phyloP scores from a whole-genome alignment of 2,888 invertebrate species.

The Drosophila dives region DNA sequence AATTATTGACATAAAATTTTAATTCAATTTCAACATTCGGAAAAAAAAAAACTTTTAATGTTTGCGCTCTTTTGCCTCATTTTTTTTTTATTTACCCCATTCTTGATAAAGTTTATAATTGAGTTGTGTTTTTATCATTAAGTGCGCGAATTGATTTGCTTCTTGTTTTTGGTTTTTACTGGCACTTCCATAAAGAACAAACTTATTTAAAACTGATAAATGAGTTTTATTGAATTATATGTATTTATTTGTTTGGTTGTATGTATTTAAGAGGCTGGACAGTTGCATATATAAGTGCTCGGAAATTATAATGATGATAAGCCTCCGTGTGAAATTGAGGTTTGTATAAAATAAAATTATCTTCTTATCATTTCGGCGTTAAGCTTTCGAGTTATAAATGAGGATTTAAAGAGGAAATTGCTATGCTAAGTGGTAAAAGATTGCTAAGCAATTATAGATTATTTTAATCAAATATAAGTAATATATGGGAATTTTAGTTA shows the following conservation, averaged over 20 bases:
- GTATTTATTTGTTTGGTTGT: conserved; percentile 25
- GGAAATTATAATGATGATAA: conserved; percentile 33
- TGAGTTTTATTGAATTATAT: conserved; percentile 51
- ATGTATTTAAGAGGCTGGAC: conserved; percentile 2
- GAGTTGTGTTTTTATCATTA: conserved; percentile 79
- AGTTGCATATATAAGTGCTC: conserved; percentile 7
- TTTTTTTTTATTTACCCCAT: conserved; percentile 12
- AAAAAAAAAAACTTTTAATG: conserved; percentile 57
- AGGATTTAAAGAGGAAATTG: conserved; percentile 59
- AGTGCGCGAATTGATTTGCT: conserved; percentile 77
- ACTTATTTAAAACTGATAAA: conserved; percentile 79
- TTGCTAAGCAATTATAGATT: conserved; percentile 65
- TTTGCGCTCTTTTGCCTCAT: conserved; percentile 23
- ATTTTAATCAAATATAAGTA: conserved; percentile 34
- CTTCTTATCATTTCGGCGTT: not conserved
- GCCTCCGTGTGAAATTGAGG: conserved; percentile 16
- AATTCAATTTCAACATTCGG: conserved; percentile 70
- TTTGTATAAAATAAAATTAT: conserved; percentile 27
- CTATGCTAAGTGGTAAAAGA: conserved; percentile 40
- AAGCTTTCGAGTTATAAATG: conserved; percentile 26
- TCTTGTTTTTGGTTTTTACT: conserved; percentile 31
- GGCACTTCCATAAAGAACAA: conserved; percentile 50
- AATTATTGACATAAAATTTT: conserved; percentile 73
- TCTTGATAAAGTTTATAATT: conserved; percentile 74
- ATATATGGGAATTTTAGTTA: not conserved